phyloP scores from a whole-genome alignment of 2,888 invertebrate genomes.

The Camptogramma bilineatum region DNA sequence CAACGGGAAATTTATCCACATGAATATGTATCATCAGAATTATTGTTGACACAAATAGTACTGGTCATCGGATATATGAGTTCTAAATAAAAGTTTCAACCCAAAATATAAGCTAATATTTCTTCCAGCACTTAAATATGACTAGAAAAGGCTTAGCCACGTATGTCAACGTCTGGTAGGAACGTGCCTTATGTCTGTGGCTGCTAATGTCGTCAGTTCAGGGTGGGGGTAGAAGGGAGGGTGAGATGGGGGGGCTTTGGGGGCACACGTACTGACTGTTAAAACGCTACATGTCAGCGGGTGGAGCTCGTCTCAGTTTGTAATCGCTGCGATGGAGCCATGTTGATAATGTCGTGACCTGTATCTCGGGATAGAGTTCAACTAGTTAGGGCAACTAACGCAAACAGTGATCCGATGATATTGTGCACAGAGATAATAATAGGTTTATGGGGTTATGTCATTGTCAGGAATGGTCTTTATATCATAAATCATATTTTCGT shows the following conservation, averaged over 20 bases:
- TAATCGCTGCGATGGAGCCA: slow-evolving; percentile 70
- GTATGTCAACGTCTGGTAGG: slow-evolving; percentile 74
- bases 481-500: too few relatives aligned
- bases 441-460: slow-evolving; percentile 2
- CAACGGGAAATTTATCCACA: too few relatives aligned
- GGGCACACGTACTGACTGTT: slow-evolving; percentile 81
- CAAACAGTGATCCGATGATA: slow-evolving; percentile 23
- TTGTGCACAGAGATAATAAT: slow-evolving; percentile 6
- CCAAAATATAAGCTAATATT: slow-evolving; percentile 16
- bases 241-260: slow-evolving; percentile 36
- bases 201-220: slow-evolving; percentile 83
- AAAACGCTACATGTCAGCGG: slow-evolving; percentile 83
- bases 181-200: slow-evolving; percentile 83
- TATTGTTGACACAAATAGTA: too few relatives aligned
- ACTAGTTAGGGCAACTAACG: slow-evolving; percentile 23
- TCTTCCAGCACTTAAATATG: slow-evolving; percentile 26
- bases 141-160: slow-evolving; percentile 58
- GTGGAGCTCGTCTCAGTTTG: slow-evolving; percentile 67
- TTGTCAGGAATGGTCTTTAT: not conserved
- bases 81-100: not conserved
- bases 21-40: too few relatives aligned
- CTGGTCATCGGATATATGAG: too few relatives aligned
- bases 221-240: slow-evolving; percentile 54
- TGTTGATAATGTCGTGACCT: slow-evolving; percentile 80
- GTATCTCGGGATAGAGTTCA: slow-evolving; percentile 50